Base-by-base conservation (phyloP, 2,113 vertebrate species). In the Sebastes fasciatus region DNA sequence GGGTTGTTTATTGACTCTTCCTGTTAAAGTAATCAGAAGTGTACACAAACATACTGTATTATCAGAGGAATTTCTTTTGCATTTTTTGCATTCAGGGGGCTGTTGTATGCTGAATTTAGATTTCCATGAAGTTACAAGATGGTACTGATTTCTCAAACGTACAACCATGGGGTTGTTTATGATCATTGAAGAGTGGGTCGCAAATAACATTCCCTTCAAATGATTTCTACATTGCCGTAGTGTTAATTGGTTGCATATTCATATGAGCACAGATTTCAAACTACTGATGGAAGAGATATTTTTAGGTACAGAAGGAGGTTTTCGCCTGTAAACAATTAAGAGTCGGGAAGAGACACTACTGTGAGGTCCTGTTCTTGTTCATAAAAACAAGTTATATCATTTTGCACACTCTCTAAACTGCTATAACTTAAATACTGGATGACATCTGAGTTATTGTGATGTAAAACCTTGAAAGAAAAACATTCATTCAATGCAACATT, bases 131-230 rank as follows among this genome's bases (percentile, higher is more conserved):
- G 42, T 34, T 62, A 62, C 21, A 68, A 72, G 61, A 65, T 40
- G 60, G 45, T 42, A 21, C 40, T 74, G 49, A 84, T 66, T 74
- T 80, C 34, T 83, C 54, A 82, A 55, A 76, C 52, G 66, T 87
- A 26, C 76, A 57, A 73, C 82, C 48, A 5, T 14, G 58, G 16
- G 67, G 62, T 60, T 83, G 57, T 73, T 74, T 66, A 73, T 74
- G 46, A 72, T 69, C 42, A 63, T 46, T 68, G 65, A 77, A 84
- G 72, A 67, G 3, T 68, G 65, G 74, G 57, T 75, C 69, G 68
- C 54, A 76, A 83, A 81, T 64, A 34, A 64, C 46, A 79, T 77
- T 70, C 1, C 21, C 34, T 78, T 83, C 42, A 79, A 80, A 86
- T 80, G 13, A 61, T 51, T 63, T 70, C 57, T 68, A 51, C 21